Evolutionary conservation across 2,888 invertebrate species (phyloP), one percentile per base, ranked within the genome.

Genomic region (Drosophila diplacantha): DNA sequence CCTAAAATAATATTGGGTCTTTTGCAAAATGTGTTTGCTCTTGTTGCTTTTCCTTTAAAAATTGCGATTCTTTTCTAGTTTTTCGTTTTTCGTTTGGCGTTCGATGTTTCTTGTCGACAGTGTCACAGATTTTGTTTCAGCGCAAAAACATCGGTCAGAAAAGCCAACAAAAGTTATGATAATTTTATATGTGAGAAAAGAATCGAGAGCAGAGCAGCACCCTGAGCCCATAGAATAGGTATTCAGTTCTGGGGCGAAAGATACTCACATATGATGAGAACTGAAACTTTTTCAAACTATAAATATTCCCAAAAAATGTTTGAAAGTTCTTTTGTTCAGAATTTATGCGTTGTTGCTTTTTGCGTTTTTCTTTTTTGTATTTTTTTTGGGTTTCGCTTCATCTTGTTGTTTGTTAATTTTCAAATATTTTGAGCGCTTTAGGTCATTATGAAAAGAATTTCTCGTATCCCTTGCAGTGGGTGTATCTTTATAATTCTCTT

Each of bases 71-170:
- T 58, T 58, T 55, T 65, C 29, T 54, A 37, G 29, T 47, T 56
- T 50, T 49, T 46, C 44, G 35, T 46, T 56, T 50, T 44, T 46
- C 39, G 35, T 41, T 47, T 60, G 31, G 39, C 34, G 18, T n/a
- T 12, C 34, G 50, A 74, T 75, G 44, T 46, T 31, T 82, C 72
- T 76, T 71, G 64, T 73, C 69, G 81, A 66, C 81, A 83, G 69
- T 83, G 82, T 79, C 82, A 63, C 73, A 79, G 81, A 81, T 81
- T 80, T 70, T 81, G 82, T 81, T 81, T 83, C 83, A 78, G 52
- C 68, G 60, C 54, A 65, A 57, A 35, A 37, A 41, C 37, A 32
- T 38, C 43, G n/a, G 29, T 32, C 26, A 16, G 56, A 35, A 60
- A 41, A 39, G 9, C 44, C 29, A 67, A 35, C 60, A 53, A 68